Evolutionary conservation across 2,113 vertebrate genomes (phyloP), one percentile per base, ranked within the genome.

Genomic region (Sarotherodon lohbergeri): DNA sequence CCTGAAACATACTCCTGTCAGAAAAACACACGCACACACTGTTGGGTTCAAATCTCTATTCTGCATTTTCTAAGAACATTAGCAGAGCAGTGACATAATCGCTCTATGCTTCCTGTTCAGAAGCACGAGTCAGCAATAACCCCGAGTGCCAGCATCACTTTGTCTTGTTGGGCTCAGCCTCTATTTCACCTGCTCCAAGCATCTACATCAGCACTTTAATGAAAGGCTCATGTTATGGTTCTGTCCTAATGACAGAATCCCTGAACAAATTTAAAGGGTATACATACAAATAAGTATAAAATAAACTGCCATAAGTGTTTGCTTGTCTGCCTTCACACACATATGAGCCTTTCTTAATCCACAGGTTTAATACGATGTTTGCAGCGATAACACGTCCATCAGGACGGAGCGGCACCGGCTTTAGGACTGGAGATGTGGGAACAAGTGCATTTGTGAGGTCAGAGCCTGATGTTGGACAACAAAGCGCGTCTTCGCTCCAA

Each of bases 191-290:
- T 55, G 54, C 54, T 55, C 54, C 54, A 0, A 55, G n/a, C 54
- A 0, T 55, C 54, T 55, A 24, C 10, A 55, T 4, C 54, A 55
- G n/a, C 22, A 12, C n/a, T 24, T 55, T 12, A 55, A 55, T 55
- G n/a, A 55, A 55, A 55, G 54, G 10, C 54, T 55, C n/a, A 4
- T 2, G 0, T 24, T 55, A 22, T 4, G 9, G 22, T 55, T 55
- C 1, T 22, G 54, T 22, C 0, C n/a, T 55, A 55, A 56, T 24
- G n/a, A 1, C 0, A 0, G 5, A 55, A 16, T 7, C 43, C 43
- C 43, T 48, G 43, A 48, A 7, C 9, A 52, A 0, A 0, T 55
- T 55, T 55, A 11, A 55, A 24, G 12, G 54, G n/a, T 4, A 24
- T 6, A 55, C 19, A 11, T 55, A 22, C 52, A 54, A 11, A 1